Base-by-base conservation (phyloP, 2,888 invertebrate species). In the Axea sp. region DNA sequence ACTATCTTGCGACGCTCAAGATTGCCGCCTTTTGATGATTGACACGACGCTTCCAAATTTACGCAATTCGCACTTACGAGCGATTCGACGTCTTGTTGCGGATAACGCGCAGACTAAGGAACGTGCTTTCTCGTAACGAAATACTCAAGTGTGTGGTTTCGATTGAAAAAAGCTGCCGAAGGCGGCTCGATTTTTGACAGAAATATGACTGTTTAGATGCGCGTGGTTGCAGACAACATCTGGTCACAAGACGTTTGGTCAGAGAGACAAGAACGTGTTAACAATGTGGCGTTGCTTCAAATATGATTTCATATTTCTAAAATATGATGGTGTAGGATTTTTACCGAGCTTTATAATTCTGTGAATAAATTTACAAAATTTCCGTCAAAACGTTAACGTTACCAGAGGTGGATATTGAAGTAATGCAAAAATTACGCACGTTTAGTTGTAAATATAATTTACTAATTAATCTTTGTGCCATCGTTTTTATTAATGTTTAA, bases 11-110 rank as follows among this genome's bases (percentile, higher is more conserved):
- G 53, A 57, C 72, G 74, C n/a, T n/a, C n/a, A n/a, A n/a, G n/a
- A n/a, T n/a, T n/a, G n/a, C n/a, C n/a, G n/a, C n/a, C n/a, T n/a
- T 80, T 76, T 77, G 73, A 75, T 77, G 81, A 80, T 82, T 82
- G 83, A 81, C 81, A 24, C 30, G 62, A 49, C 47, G 43, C 49
- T 65, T 51, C 17, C 24, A 49, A 68, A 68, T n/a, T 33, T 14
- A 68, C 28, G 59, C 30, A 33, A 31, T 30, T 30, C 45, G 11
- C 37, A 17, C 8, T 15, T 8, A 33, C 4, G 11, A 35, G 19
- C 7, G 6, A 24, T 24, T 24, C 3, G 24, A 24, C 7, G 7
- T 24, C 3, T 24, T 6, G 7, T 1, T 6, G 24, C 2, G 1
- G 2, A 24, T 7, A 6, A 7, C 5, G 24, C 6, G 7, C 1